phyloP scores from a whole-genome alignment of 2,797 vertebrate species.

The Microcaecilia unicolor region DNA sequence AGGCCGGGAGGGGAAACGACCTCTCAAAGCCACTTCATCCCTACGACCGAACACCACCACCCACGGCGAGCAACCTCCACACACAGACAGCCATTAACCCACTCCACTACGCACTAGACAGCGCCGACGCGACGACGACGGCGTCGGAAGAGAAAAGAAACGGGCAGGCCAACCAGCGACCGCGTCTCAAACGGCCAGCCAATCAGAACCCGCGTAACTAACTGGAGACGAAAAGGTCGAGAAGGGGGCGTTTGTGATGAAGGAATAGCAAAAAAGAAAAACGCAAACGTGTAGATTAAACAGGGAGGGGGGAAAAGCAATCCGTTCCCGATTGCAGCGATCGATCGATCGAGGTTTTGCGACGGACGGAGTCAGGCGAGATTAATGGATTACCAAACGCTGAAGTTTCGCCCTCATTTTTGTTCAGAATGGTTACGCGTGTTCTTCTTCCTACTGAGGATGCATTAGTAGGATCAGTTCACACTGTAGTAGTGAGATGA shows the following conservation, averaged over 20 bases:
- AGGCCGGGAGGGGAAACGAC: too few species aligned
- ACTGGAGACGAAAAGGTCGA: neutral
- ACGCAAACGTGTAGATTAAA: rapidly evolving
- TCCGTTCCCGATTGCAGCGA: neutral
- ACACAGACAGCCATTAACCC: neutral
- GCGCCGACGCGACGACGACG: conserved; percentile 5
- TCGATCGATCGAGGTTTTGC: too few species aligned
- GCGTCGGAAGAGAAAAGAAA: conserved; percentile 1
- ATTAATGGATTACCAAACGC: conserved; percentile 16
- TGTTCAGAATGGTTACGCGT: too few species aligned
- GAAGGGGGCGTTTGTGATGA: neutral
- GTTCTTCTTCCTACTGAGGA: too few species aligned
- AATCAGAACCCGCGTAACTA: conserved; percentile 48
- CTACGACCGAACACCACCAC: too few species aligned
- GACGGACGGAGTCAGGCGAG: too few species aligned
- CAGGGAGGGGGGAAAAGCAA: neutral
- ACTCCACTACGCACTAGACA: conserved; percentile 8
- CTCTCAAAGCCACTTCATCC: too few species aligned
- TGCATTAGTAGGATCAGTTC: too few species aligned
- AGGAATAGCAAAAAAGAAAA: too few species aligned
- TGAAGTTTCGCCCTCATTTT: too few species aligned
- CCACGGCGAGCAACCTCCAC: conserved; percentile 6
- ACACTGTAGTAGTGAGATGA: too few species aligned
- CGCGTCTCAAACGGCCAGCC: conserved; percentile 23
- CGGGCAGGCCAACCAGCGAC: conserved; percentile 29